Evolutionary conservation across 2,797 vertebrate genomes (phyloP).

Genomic region (Cuculus canorus): DNA sequence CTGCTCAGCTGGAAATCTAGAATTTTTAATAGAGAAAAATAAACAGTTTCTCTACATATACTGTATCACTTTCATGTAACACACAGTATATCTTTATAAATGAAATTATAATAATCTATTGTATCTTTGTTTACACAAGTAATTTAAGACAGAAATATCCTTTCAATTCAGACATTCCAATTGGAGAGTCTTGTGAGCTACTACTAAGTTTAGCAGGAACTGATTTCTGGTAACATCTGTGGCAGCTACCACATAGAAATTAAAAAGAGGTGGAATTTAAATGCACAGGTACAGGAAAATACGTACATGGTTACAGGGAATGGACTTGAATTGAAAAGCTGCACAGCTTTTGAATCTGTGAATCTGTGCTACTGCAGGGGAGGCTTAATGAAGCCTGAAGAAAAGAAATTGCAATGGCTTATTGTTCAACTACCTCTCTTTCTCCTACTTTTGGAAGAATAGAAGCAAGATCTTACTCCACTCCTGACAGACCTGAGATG

Average conservation of each 20-base stretch:
- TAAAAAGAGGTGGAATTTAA: slow-evolving; percentile 32
- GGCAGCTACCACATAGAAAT: neutral
- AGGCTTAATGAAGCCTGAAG: neutral
- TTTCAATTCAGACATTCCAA: neutral
- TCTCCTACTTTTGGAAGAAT: neutral
- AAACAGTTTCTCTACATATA: neutral
- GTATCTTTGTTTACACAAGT: neutral
- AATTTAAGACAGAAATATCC: neutral
- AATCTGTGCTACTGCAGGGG: neutral
- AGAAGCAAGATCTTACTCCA: neutral
- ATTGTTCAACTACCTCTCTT: neutral
- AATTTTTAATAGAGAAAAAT: neutral
- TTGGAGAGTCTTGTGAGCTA: neutral
- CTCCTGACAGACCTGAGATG: neutral
- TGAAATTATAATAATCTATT: neutral
- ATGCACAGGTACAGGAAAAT: neutral
- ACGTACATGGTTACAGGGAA: neutral
- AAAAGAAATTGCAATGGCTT: neutral
- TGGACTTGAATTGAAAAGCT: slow-evolving; percentile 6
- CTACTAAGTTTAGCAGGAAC: neutral
- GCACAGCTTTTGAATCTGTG: neutral
- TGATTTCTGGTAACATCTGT: neutral
- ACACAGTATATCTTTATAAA: neutral
- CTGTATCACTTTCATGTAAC: neutral
- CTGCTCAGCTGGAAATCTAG: neutral